phyloP scores from a whole-genome alignment of 2,797 vertebrate species.

The Diceros bicornis region DNA sequence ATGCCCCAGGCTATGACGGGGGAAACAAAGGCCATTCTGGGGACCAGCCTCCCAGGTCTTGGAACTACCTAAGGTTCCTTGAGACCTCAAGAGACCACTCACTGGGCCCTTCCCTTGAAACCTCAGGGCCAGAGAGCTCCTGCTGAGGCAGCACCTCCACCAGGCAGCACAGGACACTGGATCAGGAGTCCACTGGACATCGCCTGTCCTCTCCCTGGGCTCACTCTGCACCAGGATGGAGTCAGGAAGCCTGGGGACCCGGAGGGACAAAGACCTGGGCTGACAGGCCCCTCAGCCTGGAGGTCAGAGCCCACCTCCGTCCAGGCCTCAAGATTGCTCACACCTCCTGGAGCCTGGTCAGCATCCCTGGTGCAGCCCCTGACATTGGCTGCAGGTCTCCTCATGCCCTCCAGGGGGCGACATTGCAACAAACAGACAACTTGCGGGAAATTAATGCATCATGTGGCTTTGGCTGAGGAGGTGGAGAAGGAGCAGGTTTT shows the following conservation, averaged over 20 bases:
- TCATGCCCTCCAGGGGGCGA: background rate
- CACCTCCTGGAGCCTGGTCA: background rate
- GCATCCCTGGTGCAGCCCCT: background rate
- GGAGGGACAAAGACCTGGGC: accelerated
- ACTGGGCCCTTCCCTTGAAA: background rate
- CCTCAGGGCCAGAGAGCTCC: accelerated
- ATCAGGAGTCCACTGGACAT: background rate
- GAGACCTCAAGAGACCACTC: background rate
- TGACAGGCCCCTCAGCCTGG: background rate
- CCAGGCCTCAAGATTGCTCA: background rate
- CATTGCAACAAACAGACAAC: background rate
- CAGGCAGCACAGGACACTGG: too few relatives aligned
- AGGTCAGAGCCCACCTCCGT: background rate
- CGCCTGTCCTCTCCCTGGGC: too few relatives aligned
- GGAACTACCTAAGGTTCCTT: too few relatives aligned
- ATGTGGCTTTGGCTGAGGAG: background rate
- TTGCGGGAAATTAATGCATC: background rate
- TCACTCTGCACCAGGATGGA: background rate
- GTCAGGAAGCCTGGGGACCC: background rate
- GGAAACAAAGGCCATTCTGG: too few relatives aligned
- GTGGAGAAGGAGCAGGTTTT: background rate
- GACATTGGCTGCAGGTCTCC: background rate
- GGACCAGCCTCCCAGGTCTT: too few relatives aligned
- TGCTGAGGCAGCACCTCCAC: background rate
- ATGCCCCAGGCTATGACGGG: background rate